Evolutionary conservation across 2,888 invertebrate genomes (phyloP), one percentile per base, ranked within the genome.

Genomic region (Campoplex capitator): DNA sequence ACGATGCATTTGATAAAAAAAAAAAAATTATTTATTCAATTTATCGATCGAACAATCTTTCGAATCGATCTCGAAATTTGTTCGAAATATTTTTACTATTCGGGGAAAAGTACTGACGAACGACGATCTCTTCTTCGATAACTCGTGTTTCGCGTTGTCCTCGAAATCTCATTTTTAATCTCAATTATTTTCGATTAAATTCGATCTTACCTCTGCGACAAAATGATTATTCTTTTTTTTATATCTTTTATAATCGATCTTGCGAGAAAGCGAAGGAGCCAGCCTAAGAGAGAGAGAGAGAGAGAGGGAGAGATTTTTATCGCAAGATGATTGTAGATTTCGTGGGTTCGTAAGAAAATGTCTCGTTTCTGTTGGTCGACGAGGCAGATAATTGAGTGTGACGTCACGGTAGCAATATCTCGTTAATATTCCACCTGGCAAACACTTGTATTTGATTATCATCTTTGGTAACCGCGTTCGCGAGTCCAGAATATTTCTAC

Each of bases 371-470:
- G 67, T 18, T 18, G 23, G 18, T 16, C 54, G 67, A 65, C 6
- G 65, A 65, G 51, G 35, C 18, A 42, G 32, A 45, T 70, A 65
- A 71, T n/a, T 32, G 65, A 42, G 54, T 35, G 56, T 62, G 56
- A 23, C 56, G 78, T 68, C 42, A 35, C 51, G 68, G 16, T 23
- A 54, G 65, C 42, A n/a, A 13, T 28, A 51, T n/a, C 77, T 80
- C 80, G 79, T 87, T 81, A 88, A 90, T 88, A 89, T 79, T 84
- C 85, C 90, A 88, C 88, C 91, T 92, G 91, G 89, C 88, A 90
- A 92, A 93, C 93, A 93, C 93, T 93, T 92, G 93, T 93, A 91
- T 92, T 93, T 93, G 92, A 92, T 92, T 92, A 92, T 89, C 91
- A 89, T 89, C 90, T 91, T 90, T 90, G 89, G 91, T 38, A 3